Evolutionary conservation across 2,113 vertebrate species (phyloP), one percentile per base, ranked within the genome.

Genomic region (Festucalex cinctus): DNA sequence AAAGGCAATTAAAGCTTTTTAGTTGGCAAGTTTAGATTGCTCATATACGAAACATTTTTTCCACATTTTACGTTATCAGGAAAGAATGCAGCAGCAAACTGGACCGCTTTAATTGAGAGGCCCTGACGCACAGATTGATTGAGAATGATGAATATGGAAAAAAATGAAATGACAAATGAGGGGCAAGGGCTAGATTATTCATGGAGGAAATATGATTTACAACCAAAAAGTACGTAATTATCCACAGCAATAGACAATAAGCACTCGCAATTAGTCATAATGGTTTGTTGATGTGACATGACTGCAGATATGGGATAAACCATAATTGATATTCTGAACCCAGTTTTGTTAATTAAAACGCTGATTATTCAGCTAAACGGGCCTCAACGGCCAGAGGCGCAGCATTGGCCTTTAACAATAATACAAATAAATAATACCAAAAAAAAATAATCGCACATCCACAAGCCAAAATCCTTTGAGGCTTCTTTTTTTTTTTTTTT

Each of bases 271-370:
- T 90, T 81, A 80, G 70, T 84, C 67, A 75, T 85, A 85, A 90
- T 89, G 85, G 76, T 84, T 78, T 82, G 65, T 83, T 41, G 28
- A 69, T 84, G 81, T 85, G 80, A 81, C 87, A 71, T 71, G 82
- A 87, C 78, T 85, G 73, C 73, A 82, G 83, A 89, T 83, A 81
- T 84, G 82, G 76, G 57, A 69, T 46, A 70, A 48, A 75, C 54
- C 71, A 79, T 80, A 85, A 88, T 87, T 92, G 82, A 89, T 91
- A 89, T 89, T 91, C 84, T 54, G 37, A 85, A 71, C 83, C 54
- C 77, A 88, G 69, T 83, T 86, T 86, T 78, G 71, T 88, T 90
- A 88, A 91, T 92, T 90, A 88, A 89, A 83, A 71, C 68, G 51
- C 83, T 81, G 88, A 91, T 89, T 86, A 85, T 84, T 82, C 69